A percentile compares a stretch with the other conserved stretches of the same genome.
Conservation (phyloP, 37 sponge, comb jelly and placozoan genomes). For the Corticium candelabrum region DNA sequence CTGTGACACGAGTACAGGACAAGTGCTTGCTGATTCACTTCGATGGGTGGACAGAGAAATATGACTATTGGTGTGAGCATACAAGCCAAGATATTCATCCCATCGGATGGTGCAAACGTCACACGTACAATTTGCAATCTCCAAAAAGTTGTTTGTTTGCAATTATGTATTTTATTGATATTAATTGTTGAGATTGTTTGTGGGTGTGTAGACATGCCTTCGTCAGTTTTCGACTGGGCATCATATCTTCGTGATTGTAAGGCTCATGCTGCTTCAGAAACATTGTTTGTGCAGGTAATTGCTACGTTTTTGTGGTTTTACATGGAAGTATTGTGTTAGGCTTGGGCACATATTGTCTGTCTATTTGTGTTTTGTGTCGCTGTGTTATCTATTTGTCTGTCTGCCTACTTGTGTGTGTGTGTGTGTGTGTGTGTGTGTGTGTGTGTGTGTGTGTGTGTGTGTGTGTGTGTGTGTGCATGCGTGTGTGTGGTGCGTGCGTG, state of each 20-base stretch:
- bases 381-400: no score
- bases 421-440: no score
- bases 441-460: no score
- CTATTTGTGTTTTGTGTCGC: no score
- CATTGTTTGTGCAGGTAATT: no score
- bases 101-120: slow-evolving; percentile 31
- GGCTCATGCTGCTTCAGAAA: no score
- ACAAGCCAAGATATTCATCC: slow-evolving; percentile 35
- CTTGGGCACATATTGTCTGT: no score
- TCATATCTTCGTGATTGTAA: not conserved
- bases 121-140: slow-evolving; percentile 10
- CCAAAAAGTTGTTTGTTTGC: slow-evolving; percentile 10
- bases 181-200: not conserved
- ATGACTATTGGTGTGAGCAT: slow-evolving; percentile 60
- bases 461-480: no score
- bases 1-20: not conserved
- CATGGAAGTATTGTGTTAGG: no score
- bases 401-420: no score
- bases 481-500: no score
- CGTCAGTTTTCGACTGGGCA: not conserved
- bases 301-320: no score
- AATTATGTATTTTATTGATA: not conserved
- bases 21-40: slow-evolving; percentile 49
- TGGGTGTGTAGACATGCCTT: not conserved
- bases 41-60: slow-evolving; percentile 66